These are phyloP conservation scores for Autographa pulchrina DNA, from an alignment of 2,888 invertebrate genomes.

Conservation along the genomic window DNA sequence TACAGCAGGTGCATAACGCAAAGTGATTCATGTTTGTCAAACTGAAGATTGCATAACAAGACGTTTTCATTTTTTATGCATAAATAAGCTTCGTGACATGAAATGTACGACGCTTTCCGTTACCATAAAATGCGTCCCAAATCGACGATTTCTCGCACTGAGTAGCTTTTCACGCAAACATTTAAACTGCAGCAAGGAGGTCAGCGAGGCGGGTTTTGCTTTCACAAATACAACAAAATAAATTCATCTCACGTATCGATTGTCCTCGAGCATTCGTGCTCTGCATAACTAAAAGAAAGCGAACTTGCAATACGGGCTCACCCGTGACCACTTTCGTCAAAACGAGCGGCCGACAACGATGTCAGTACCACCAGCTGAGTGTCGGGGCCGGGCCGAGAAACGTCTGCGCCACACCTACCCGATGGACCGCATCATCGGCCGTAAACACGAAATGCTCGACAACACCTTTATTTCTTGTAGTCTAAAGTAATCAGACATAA, in stretches of 20 bases:
- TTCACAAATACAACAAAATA: constrained; percentile 89
- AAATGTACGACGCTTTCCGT: constrained; percentile 69
- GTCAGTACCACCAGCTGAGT: constrained; percentile 45
- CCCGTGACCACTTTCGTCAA: constrained; percentile 80
- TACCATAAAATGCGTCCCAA: constrained; percentile 80
- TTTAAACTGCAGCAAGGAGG: constrained; percentile 84
- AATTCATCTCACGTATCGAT: constrained; percentile 89
- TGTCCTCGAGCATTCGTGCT: constrained; percentile 85
- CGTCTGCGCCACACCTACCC: constrained; percentile 39
- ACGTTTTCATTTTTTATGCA: constrained; percentile 50
- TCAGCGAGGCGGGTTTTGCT: constrained; percentile 86
- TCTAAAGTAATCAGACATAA: not conserved
- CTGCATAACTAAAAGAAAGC: constrained; percentile 88
- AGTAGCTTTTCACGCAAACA: constrained; percentile 85
- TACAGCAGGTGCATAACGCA: constrained; percentile 36
- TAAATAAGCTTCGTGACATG: constrained; percentile 55
- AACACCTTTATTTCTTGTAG: not conserved
- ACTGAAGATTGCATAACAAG: constrained; percentile 52
- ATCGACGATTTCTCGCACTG: constrained; percentile 82
- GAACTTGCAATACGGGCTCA: constrained; percentile 81
- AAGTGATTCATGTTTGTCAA: constrained; percentile 45
- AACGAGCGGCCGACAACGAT: constrained; percentile 44
- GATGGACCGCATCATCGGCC: constrained; percentile 17
- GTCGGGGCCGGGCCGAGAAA: constrained; percentile 26
- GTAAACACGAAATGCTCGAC: constrained; percentile 13